These are phyloP conservation scores for Spodoptera littoralis DNA, from an alignment of 2,888 invertebrate species.

Conservation along the genomic window DNA sequence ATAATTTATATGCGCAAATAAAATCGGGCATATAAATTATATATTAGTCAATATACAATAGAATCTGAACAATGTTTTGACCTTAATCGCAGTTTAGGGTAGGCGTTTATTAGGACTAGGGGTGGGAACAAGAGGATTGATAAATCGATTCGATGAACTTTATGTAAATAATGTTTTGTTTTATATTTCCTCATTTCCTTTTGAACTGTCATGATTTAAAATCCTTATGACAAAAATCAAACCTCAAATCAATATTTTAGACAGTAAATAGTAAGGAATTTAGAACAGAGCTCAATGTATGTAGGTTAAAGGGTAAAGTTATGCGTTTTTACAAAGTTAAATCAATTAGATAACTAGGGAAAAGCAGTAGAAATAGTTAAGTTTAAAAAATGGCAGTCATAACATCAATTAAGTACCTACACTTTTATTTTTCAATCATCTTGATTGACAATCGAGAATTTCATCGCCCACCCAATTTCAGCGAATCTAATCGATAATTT, in stretches of 20 bases:
- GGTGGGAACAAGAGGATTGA: background rate
- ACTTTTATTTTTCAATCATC: too few species aligned
- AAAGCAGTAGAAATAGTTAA: background rate
- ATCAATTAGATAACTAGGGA: background rate
- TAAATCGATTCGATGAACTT: slow-evolving; percentile 9
- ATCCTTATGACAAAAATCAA: too few species aligned
- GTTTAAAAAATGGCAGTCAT: too few species aligned
- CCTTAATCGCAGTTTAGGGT: slow-evolving; percentile 45
- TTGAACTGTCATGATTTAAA: too few species aligned
- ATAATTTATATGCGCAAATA: slow-evolving; percentile 44
- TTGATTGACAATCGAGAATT: too few species aligned
- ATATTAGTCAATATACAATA: slow-evolving; percentile 38
- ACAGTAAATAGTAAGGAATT: too few species aligned
- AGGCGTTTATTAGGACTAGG: slow-evolving; percentile 32
- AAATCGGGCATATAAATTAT: slow-evolving; percentile 49
- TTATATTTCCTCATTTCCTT: background rate
- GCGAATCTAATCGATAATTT: background rate
- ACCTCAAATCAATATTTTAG: too few species aligned
- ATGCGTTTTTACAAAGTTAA: too few species aligned
- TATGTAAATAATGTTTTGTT: background rate
- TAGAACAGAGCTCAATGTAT: too few species aligned
- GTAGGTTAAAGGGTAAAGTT: too few species aligned
- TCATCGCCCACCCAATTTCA: too few species aligned
- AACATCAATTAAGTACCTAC: too few species aligned
- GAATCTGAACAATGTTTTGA: slow-evolving; percentile 48